phyloP scores from a whole-genome alignment of 2,888 invertebrate genomes.

The Agriopis aurantiaria region DNA sequence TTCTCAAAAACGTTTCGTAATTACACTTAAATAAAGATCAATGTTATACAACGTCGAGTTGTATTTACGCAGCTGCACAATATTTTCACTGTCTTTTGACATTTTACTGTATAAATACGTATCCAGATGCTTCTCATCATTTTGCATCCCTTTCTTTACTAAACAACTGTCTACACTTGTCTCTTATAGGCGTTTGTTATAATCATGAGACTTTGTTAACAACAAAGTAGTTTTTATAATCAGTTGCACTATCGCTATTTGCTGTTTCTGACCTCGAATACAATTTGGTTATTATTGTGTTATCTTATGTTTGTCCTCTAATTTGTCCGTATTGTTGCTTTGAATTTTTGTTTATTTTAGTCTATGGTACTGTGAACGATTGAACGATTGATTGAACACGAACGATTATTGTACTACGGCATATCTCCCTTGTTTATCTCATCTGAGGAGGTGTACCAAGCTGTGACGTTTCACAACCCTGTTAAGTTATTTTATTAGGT shows the following conservation, averaged over 20 bases:
- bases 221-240: conserved; percentile 33
- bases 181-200: conserved; percentile 24
- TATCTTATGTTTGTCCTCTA: conserved; percentile 25
- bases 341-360: conserved; percentile 12
- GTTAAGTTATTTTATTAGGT: no score
- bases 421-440: no score
- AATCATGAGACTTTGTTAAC: conserved; percentile 32
- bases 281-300: conserved; percentile 25
- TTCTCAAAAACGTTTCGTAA: conserved; percentile 25
- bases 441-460: no score
- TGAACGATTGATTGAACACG: no score
- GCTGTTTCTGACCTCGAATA: conserved; percentile 44
- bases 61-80: conserved; percentile 68
- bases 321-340: conserved; percentile 28
- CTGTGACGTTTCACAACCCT: no score
- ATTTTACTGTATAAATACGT: conserved; percentile 57
- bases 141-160: conserved; percentile 52
- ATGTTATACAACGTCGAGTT: conserved; percentile 28
- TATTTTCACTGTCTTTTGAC: conserved; percentile 57
- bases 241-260: conserved; percentile 41
- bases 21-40: conserved; percentile 16
- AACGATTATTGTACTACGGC: no score
- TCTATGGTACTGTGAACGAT: background rate
- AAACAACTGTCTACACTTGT: conserved; percentile 51
- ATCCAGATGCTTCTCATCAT: conserved; percentile 60